Evolutionary conservation across 2,113 vertebrate genomes (phyloP), one percentile per base, ranked within the genome.

Genomic region (Sceloporus tristichus): DNA sequence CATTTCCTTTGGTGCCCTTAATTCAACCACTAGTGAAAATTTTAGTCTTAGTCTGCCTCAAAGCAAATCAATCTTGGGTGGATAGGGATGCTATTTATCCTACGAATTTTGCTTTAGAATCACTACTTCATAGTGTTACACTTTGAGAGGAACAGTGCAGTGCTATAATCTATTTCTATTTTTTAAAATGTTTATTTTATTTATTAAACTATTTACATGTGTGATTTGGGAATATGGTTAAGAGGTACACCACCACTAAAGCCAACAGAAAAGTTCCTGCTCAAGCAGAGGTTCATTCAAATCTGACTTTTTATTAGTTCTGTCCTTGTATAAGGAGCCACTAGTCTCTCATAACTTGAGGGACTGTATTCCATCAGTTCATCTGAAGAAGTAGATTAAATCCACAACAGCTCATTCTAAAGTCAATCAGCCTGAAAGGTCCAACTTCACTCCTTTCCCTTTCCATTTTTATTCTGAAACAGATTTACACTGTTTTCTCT

Each of bases 11-110:
- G 53, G 29, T 23, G 27, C 5, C 40, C 77, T 38, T 70, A 34
- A 79, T 79, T 54, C 56, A 86, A 86, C 48, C 5, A 48, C 25
- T 29, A 65, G 10, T 42, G 65, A 1, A 62, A 90, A 27, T 85
- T 34, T 88, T 85, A 84, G 9, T 14, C 73, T 88, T 85, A 84
- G 9, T 14, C 73, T 65, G 40, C 5, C 34, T 27, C 56, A 87
- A 84, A 38, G n/a, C 14, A 91, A 92, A 92, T 18, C 25, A 65
- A 62, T 29, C 9, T 38, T 56, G 23, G 13, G 11, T 62, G 56
- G 54, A 66, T 66, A 77, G 5, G 6, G 3, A 14, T 73, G 18
- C 29, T n/a, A 16, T 59, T 59, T 62, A 14, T 34, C 18, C n/a
- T 68, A 18, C 10, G 25, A 8, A 10, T 78, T 65, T 70, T 79